phyloP scores from a whole-genome alignment of 2,888 invertebrate species.

The Drosophila lutescens region DNA sequence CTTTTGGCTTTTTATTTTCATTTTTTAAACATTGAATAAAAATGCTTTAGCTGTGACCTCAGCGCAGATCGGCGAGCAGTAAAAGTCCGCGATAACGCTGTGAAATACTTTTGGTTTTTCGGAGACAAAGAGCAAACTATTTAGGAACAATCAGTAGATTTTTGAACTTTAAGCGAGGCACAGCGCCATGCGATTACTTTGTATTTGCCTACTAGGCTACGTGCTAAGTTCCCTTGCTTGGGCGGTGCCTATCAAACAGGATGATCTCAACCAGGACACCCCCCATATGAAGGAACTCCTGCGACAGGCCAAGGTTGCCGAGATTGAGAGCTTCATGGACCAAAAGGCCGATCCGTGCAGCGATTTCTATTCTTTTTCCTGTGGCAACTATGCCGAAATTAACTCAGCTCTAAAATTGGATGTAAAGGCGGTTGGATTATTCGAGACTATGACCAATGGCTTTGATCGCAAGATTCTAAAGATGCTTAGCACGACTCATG shows the following conservation, averaged over 20 bases:
- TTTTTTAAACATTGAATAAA: too few relatives aligned
- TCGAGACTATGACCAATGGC: constrained; percentile 67
- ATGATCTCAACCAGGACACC: background rate
- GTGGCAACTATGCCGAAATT: constrained; percentile 74
- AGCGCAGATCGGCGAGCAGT: too few relatives aligned
- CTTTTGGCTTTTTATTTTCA: too few relatives aligned
- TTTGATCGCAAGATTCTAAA: constrained; percentile 65
- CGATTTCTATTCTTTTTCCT: constrained; percentile 81
- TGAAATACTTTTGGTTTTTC: background rate
- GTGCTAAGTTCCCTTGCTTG: background rate
- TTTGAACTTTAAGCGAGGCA: background rate
- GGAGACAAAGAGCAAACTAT: background rate
- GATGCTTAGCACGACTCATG: constrained; percentile 48
- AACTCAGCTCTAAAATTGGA: constrained; percentile 63
- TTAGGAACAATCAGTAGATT: constrained; percentile 4
- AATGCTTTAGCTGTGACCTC: too few relatives aligned
- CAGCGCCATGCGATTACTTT: constrained; percentile 14
- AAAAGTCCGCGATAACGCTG: too few relatives aligned
- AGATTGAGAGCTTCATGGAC: constrained; percentile 75
- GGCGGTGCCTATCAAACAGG: background rate
- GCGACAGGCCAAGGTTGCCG: constrained; percentile 68
- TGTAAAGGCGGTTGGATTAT: constrained; percentile 68
- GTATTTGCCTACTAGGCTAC: constrained; percentile 1
- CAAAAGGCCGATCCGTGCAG: constrained; percentile 72
- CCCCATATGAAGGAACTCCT: constrained; percentile 27